A percentile compares a stretch with the other conserved stretches of the same genome.
phyloP scores from a whole-genome alignment of 2,888 invertebrate species.

The Phymatocera aterrima region DNA sequence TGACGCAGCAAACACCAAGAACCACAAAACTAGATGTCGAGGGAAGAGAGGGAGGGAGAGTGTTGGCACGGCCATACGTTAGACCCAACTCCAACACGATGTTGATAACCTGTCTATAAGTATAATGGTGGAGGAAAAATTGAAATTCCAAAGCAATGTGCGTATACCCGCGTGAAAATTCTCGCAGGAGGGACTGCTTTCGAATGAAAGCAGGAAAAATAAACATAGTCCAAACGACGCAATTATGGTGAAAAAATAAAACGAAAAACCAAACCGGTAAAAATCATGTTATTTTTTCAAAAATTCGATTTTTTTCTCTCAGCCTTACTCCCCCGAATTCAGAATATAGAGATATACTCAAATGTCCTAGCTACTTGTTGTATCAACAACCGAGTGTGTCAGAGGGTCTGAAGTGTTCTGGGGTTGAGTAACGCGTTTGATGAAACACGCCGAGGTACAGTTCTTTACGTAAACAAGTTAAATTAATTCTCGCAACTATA shows the following conservation, averaged over 20 bases:
- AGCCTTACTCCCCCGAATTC: neutral
- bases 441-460: neutral
- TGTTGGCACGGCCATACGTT: conserved; percentile 3
- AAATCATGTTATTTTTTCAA: too few relatives aligned
- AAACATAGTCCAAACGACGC: too few relatives aligned
- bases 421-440: neutral
- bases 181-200: too few relatives aligned
- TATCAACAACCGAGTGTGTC: too few relatives aligned
- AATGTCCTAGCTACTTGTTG: too few relatives aligned
- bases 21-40: conserved; percentile 17
- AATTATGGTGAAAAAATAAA: too few relatives aligned
- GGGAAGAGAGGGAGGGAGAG: too few relatives aligned
- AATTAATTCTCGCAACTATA: conserved; percentile 18
- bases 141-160: neutral
- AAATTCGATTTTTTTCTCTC: too few relatives aligned
- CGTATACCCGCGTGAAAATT: too few relatives aligned
- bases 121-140: neutral
- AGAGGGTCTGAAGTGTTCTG: neutral
- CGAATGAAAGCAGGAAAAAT: too few relatives aligned
- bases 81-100: neutral
- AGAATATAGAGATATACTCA: neutral
- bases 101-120: conserved; percentile 8
- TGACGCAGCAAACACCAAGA: conserved; percentile 11
- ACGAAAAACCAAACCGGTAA: too few relatives aligned
- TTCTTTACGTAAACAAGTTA: conserved; percentile 11